Evolutionary conservation across 2,888 invertebrate genomes (phyloP), one percentile per base, ranked within the genome.

Genomic region (Matsumyia berberina): DNA sequence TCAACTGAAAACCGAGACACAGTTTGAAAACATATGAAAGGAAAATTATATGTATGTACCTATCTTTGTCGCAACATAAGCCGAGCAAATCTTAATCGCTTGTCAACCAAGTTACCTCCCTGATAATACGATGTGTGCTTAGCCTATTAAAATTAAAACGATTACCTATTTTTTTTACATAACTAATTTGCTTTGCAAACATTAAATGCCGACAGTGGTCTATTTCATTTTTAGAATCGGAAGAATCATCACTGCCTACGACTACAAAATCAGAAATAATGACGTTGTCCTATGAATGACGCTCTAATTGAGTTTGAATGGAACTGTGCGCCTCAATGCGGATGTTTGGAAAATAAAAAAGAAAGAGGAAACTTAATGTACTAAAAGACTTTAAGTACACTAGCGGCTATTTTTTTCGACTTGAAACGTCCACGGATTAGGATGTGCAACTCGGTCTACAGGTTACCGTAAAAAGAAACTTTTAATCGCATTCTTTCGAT

Each of bases 231-330:
- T 5, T 17, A 46, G n/a, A 66, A 76, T 66, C 66, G 66, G 46
- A 49, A 74, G 64, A 74, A 74, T 29, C 35, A 67, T 57, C 37
- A n/a, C 33, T n/a, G n/a, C n/a, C n/a, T 31, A 29, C 55, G 5
- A 29, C 49, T 31, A 58, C 44, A 42, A 31, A 42, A 7, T 24
- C 9, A 5, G 39, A 42, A 17, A 24, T 57, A 51, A 73, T 79
- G 83, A 73, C 73, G 78, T 69, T 62, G 44, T 42, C 15, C 51
- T 37, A 62, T 62, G 64, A 64, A 82, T 77, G 77, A 82, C 77
- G 83, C 15, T 67, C 58, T 64, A 79, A 83, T 83, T 73, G 37
- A 55, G 44, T 76, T 66, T 83, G 49, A 83, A 83, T 78, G 64
- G 78, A 78, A 31, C 31, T 51, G 8, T 42, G 35, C 24, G 46